These are phyloP conservation scores for Leucoma salicis DNA, from an alignment of 2,888 invertebrate genomes.

Conservation along the genomic window DNA sequence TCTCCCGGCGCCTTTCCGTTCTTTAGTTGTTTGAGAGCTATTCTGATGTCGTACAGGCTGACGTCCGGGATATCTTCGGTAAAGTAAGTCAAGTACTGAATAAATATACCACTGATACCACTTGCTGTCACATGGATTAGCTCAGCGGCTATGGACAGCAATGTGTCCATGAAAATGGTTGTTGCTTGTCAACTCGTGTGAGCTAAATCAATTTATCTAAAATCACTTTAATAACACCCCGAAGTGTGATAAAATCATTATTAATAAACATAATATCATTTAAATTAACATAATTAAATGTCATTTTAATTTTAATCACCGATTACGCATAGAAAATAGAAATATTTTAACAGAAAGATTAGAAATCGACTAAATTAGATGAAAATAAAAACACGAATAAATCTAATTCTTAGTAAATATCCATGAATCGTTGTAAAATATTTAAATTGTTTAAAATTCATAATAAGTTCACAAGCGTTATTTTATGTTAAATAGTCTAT, in stretches of 20 bases:
- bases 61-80: too few species aligned
- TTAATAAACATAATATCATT: too few species aligned
- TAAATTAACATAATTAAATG: neutral
- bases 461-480: conserved; percentile 30
- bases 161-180: too few species aligned
- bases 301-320: conserved; percentile 9
- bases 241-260: neutral
- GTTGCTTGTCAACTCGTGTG: too few species aligned
- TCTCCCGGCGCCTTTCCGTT: too few species aligned
- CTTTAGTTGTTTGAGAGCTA: too few species aligned
- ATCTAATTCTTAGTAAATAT: conserved; percentile 32
- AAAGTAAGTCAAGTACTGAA: too few species aligned
- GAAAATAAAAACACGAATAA: conserved; percentile 28
- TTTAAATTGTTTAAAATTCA: conserved; percentile 34
- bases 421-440: conserved; percentile 22
- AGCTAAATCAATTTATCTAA: too few species aligned
- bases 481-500: conserved; percentile 42
- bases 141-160: too few species aligned
- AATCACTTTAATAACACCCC: neutral
- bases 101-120: too few species aligned
- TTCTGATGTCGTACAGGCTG: too few species aligned
- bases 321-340: conserved; percentile 25
- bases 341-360: conserved; percentile 23
- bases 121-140: too few species aligned
- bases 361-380: conserved; percentile 28